Evolutionary conservation across 1,140 invertebrate genomes (phyloP), one percentile per base, ranked within the genome.

Genomic region (Amyelois transitella): DNA sequence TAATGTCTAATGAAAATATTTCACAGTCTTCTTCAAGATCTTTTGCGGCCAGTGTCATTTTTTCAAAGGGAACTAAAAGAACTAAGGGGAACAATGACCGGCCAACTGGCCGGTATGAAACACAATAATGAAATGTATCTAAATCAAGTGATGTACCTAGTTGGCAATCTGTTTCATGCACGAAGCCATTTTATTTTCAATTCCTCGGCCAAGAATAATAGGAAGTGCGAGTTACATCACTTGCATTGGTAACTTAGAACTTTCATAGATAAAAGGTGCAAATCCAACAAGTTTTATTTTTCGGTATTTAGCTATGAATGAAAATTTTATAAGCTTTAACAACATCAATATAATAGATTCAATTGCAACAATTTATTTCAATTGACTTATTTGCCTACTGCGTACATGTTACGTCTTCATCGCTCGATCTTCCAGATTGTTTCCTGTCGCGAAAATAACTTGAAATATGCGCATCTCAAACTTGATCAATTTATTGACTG

Each of bases 121-220:
- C 50, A 58, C 60, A 81, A 77, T 78, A 77, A 72, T 62, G 69
- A 53, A 72, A 74, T 59, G 62, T 53, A 49, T 59, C 8, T 25
- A 20, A 54, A 51, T 48, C 25, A 66, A 60, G n/a, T 17, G 10
- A 22, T 12, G 55, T 25, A 18, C 50, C 47, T 22, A 59, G 21
- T 68, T 67, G 65, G 65, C 61, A 67, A 22, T 18, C 18, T 43
- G 18, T 19, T 12, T 49, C 52, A 18, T 50, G 18, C 32, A 51
- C 45, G 44, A 54, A 53, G 58, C 53, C 32, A 38, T 38, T 38
- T 57, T 56, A 53, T 48, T 58, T 57, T 47, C 24, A 48, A 48
- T 32, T 38, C 38, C 32, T 22, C 18, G 53, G 64, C 64, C 64
- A 66, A 62, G 45, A 55, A 47, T 32, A 17, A 53, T 14, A 48